phyloP scores from a whole-genome alignment of 2,113 vertebrate genomes.

The Notothenia coriiceps region DNA sequence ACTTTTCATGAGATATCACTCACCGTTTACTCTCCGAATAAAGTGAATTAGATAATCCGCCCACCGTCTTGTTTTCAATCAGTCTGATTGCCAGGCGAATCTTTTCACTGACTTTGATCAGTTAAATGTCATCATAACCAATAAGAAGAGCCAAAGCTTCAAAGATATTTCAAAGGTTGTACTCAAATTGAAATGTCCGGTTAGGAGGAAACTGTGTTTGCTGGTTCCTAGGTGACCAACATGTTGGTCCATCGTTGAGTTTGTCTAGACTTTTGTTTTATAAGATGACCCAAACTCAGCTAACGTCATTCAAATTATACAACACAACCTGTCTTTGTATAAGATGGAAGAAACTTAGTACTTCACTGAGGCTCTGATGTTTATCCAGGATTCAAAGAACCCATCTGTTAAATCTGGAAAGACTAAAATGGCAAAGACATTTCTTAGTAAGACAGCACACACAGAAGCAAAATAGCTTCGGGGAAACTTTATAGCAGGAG shows the following conservation, averaged over 20 bases:
- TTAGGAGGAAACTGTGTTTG: not conserved
- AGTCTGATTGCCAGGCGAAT: not conserved
- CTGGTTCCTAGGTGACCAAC: not conserved
- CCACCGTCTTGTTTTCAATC: not conserved
- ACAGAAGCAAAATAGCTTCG: slow-evolving; percentile 21
- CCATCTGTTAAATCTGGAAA: slow-evolving; percentile 48
- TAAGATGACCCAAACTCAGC: not conserved
- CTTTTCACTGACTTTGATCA: not conserved
- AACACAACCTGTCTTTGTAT: slow-evolving; percentile 2
- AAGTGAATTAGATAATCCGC: not conserved
- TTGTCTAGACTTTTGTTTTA: not conserved
- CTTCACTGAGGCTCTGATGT: slow-evolving; percentile 24
- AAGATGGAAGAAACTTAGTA: slow-evolving; percentile 10
- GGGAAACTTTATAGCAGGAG: slow-evolving; percentile 23
- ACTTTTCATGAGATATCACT: not conserved
- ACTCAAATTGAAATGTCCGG: not conserved
- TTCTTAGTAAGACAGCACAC: slow-evolving; percentile 4
- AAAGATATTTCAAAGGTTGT: not conserved
- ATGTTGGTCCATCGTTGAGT: not conserved
- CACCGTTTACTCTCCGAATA: not conserved
- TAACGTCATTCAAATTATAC: slow-evolving; percentile 4
- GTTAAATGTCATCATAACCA: not conserved
- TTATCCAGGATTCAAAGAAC: slow-evolving; percentile 49
- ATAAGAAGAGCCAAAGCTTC: not conserved
- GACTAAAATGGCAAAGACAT: slow-evolving; percentile 13